phyloP scores from a whole-genome alignment of 2,113 vertebrate genomes.

The Coptodon rendalli region DNA sequence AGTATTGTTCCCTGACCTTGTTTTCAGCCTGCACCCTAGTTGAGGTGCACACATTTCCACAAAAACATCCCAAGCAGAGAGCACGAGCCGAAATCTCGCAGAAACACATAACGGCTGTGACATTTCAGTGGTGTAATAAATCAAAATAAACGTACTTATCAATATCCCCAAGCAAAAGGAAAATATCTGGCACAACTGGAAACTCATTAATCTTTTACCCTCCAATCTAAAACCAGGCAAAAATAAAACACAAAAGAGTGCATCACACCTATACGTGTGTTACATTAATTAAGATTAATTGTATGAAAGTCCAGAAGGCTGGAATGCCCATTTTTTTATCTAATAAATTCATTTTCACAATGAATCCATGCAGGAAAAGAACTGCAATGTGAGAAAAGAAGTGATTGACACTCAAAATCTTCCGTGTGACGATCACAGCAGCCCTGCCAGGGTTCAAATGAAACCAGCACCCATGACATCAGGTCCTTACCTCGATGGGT shows the following conservation, averaged over 20 bases:
- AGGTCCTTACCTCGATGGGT: conserved; percentile 85
- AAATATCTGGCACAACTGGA: not conserved
- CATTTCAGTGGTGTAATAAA: not conserved
- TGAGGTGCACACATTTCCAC: not conserved
- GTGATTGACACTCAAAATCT: not conserved
- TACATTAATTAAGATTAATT: not conserved
- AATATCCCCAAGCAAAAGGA: not conserved
- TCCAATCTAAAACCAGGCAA: not conserved
- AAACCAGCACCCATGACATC: not conserved
- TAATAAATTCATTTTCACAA: not conserved
- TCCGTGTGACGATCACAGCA: not conserved
- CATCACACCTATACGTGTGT: not conserved
- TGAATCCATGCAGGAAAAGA: not conserved
- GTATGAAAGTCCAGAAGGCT: not conserved
- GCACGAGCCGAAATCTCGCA: not conserved
- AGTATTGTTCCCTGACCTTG: not conserved
- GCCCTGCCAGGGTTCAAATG: not conserved
- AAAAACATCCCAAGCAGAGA: not conserved
- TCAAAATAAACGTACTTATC: not conserved
- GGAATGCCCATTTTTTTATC: not conserved
- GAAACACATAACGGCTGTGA: not conserved
- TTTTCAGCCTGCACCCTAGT: not conserved
- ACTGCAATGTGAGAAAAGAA: not conserved
- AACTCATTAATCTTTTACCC: not conserved
- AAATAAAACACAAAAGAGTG: not conserved